A percentile compares a stretch with the other conserved stretches of the same genome.
These are phyloP conservation scores for Lophius piscatorius DNA, from an alignment of 2,113 vertebrate genomes.

Conservation along the genomic window DNA sequence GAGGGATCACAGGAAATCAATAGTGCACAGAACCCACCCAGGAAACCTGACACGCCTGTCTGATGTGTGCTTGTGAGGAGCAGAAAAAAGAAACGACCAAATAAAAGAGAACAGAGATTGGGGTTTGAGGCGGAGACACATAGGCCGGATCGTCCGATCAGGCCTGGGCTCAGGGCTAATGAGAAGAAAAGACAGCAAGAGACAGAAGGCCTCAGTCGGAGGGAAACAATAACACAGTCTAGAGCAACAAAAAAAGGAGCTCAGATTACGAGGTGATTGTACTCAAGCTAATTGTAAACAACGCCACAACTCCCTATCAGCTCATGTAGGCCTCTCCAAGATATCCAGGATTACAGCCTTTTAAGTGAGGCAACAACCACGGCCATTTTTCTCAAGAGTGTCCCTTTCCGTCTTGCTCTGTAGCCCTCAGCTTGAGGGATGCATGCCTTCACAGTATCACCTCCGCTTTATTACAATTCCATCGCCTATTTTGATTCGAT, in stretches of 20 bases:
- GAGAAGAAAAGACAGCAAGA: conserved; percentile 12
- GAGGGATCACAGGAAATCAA: conserved; percentile 74
- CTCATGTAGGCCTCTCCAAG: not conserved
- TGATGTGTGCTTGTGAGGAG: conserved; percentile 67
- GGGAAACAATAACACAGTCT: conserved; percentile 59
- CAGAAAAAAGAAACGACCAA: conserved; percentile 10
- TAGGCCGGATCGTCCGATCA: too few relatives aligned
- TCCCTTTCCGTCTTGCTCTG: too few relatives aligned
- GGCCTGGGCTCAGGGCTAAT: too few relatives aligned
- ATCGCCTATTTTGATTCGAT: too few relatives aligned
- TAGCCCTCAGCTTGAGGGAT: too few relatives aligned
- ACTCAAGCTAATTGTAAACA: conserved; percentile 47
- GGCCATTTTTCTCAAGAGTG: too few relatives aligned
- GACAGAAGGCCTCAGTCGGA: conserved; percentile 27
- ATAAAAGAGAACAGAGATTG: conserved; percentile 19
- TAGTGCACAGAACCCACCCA: conserved; percentile 53
- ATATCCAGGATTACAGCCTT: not conserved
- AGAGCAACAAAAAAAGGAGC: conserved; percentile 28
- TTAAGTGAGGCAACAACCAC: not conserved
- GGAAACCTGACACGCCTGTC: conserved; percentile 67
- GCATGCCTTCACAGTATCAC: too few relatives aligned
- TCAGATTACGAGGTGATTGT: conserved; percentile 65
- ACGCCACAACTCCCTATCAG: conserved; percentile 30
- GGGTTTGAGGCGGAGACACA: conserved; percentile 5
- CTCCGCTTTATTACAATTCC: too few relatives aligned